Conservation (phyloP, 2,888 invertebrate species). For the Stegana nigrithorax region DNA sequence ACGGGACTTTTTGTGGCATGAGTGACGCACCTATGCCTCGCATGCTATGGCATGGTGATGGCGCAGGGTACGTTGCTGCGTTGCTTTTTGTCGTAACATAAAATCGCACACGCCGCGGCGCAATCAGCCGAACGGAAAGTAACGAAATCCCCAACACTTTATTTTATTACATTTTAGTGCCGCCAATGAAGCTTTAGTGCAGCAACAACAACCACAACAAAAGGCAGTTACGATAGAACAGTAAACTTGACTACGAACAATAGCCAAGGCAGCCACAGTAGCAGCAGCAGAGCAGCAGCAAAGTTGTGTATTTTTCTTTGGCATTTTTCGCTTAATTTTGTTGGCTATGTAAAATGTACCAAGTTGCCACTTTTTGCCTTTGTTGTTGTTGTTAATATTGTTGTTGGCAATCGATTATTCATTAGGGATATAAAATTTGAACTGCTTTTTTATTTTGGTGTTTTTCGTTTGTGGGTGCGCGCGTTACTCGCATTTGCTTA, state of each 20-base stretch:
- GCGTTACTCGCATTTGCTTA: neutral
- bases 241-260: too few species aligned
- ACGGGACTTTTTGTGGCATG: neutral
- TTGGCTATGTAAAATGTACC: neutral
- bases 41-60: neutral
- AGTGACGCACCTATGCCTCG: slow-evolving; percentile 36
- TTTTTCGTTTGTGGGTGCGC: too few species aligned
- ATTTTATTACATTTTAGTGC: slow-evolving; percentile 57
- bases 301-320: too few species aligned
- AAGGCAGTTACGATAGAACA: too few species aligned
- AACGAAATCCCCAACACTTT: slow-evolving; percentile 54
- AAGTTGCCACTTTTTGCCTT: neutral
- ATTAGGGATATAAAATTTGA: slow-evolving; percentile 25
- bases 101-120: slow-evolving; percentile 18
- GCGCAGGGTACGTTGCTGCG: neutral
- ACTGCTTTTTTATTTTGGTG: slow-evolving; percentile 13
- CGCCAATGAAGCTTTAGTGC: slow-evolving; percentile 16
- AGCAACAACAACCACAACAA: neutral
- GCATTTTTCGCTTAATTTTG: neutral
- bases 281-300: too few species aligned
- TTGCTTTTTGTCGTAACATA: too few species aligned
- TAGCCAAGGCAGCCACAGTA: too few species aligned
- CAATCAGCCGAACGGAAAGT: slow-evolving; percentile 35
- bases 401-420: slow-evolving; percentile 34
- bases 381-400: too few species aligned